Conservation (phyloP, 1,140 invertebrate species). For the Frieseomelitta varia region DNA sequence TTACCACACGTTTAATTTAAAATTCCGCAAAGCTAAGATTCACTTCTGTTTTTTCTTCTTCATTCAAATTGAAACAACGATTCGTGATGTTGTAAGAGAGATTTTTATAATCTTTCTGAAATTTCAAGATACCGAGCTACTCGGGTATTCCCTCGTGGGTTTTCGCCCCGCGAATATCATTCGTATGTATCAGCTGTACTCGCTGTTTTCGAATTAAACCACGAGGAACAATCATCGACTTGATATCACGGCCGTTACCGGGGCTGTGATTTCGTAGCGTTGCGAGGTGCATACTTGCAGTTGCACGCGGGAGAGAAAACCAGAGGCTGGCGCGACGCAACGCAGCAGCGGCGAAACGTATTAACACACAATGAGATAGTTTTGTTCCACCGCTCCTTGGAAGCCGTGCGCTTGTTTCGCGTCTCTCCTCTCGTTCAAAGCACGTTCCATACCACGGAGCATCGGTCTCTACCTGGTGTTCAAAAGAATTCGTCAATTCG, state of each 20-base stretch:
- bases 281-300: constrained; percentile 38
- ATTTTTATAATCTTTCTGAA: too few relatives aligned
- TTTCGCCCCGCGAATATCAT: neutral
- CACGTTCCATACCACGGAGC: constrained; percentile 75
- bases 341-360: constrained; percentile 66
- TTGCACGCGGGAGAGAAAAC: constrained; percentile 40
- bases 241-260: neutral
- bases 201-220: neutral
- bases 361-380: constrained; percentile 84
- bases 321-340: constrained; percentile 17
- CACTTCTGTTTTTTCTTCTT: too few relatives aligned
- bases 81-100: too few relatives aligned
- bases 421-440: constrained; percentile 70
- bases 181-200: neutral
- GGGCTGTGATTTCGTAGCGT: neutral
- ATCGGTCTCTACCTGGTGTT: constrained; percentile 72
- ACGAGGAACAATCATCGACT: neutral
- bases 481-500: constrained; percentile 38
- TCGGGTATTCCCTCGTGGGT: neutral
- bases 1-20: too few relatives aligned
- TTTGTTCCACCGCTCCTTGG: constrained; percentile 77
- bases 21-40: too few relatives aligned
- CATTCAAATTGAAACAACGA: too few relatives aligned
- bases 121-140: too few relatives aligned
- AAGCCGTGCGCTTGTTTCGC: constrained; percentile 69